Evolutionary conservation across 2,888 invertebrate genomes (phyloP).

Genomic region (Cerastoderma edule): DNA sequence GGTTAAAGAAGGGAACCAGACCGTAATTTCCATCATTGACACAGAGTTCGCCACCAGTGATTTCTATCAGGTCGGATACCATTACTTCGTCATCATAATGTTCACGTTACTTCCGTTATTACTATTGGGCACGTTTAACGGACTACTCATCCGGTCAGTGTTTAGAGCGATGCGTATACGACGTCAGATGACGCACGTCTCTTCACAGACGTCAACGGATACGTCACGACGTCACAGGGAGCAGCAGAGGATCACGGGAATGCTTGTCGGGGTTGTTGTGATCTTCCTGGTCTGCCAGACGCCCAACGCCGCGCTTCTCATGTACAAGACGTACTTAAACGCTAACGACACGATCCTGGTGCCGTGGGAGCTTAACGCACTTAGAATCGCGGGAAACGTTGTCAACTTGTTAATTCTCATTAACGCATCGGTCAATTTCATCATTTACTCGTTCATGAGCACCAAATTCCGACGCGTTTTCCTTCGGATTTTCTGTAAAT

Average conservation of each 20-base stretch:
- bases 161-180: slow-evolving; percentile 70
- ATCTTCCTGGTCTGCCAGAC: slow-evolving; percentile 90
- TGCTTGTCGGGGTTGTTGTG: slow-evolving; percentile 90
- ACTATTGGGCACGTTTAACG: slow-evolving; percentile 89
- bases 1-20: slow-evolving; percentile 46
- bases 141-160: slow-evolving; percentile 88
- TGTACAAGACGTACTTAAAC: slow-evolving; percentile 84
- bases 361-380: slow-evolving; percentile 46
- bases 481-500: slow-evolving; percentile 64
- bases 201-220: slow-evolving; percentile 35
- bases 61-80: slow-evolving; percentile 87
- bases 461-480: slow-evolving; percentile 89
- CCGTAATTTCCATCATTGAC: slow-evolving; percentile 39
- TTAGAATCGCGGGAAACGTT: slow-evolving; percentile 87
- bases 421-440: slow-evolving; percentile 91
- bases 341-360: slow-evolving; percentile 50
- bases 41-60: slow-evolving; percentile 85
- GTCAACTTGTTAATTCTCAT: slow-evolving; percentile 89
- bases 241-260: slow-evolving; percentile 88
- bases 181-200: slow-evolving; percentile 64
- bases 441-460: slow-evolving; percentile 90
- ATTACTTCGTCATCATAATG: slow-evolving; percentile 85
- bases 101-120: slow-evolving; percentile 88
- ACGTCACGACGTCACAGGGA: slow-evolving; percentile 70
- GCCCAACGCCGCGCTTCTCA: slow-evolving; percentile 87